Conservation (phyloP, 2,113 vertebrate genomes). For the Piprites chloris region DNA sequence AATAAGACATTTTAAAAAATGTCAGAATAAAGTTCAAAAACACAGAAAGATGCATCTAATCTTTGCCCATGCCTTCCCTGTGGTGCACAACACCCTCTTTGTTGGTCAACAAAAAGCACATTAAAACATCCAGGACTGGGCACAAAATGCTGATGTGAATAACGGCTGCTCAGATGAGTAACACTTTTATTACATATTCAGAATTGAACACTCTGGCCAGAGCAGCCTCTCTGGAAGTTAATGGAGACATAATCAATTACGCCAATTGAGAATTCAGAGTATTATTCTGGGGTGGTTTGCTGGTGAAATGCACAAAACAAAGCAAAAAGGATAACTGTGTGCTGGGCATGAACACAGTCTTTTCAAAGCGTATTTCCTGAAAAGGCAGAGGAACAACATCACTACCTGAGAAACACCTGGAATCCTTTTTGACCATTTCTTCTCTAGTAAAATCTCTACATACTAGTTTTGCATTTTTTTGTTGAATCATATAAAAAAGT, state of each 20-base stretch:
- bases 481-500: not conserved
- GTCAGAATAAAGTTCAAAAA: slow-evolving; percentile 3
- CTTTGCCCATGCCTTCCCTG: not conserved
- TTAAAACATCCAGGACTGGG: slow-evolving; percentile 7
- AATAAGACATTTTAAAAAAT: not conserved
- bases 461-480: not conserved
- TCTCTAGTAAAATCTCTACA: not conserved
- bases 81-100: not conserved
- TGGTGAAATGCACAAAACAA: not conserved
- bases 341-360: not conserved
- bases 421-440: not conserved
- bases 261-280: slow-evolving; percentile 27
- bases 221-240: slow-evolving; percentile 26
- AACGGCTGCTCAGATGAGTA: slow-evolving; percentile 25
- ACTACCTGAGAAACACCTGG: not conserved
- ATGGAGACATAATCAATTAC: slow-evolving; percentile 15
- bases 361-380: not conserved
- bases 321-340: not conserved
- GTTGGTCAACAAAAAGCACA: slow-evolving; percentile 24
- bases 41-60: slow-evolving; percentile 11
- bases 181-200: slow-evolving; percentile 37
- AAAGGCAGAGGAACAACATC: not conserved
- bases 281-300: not conserved
- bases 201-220: not conserved
- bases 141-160: slow-evolving; percentile 38